A percentile compares a stretch with the other conserved stretches of the same genome.
Evolutionary conservation across 2,888 invertebrate species (phyloP).

Genomic region (Nomada fucata): DNA sequence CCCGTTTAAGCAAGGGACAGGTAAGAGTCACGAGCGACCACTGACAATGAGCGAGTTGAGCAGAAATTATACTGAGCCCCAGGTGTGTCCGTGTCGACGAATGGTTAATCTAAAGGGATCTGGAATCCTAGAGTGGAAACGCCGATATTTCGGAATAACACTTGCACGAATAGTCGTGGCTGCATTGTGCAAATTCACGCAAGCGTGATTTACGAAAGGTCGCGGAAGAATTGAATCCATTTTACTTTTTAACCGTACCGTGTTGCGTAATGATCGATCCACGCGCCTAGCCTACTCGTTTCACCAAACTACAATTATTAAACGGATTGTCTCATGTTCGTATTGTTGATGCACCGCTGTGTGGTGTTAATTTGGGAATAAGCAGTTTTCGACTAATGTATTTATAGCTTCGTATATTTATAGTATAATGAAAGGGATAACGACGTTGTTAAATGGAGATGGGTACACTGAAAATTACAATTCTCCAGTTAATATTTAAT

Average conservation of each 20-base stretch:
- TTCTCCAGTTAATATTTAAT: no score
- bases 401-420: no score
- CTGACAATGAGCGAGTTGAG: background rate
- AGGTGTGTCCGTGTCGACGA: background rate
- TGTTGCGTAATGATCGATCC: slow-evolving; percentile 9
- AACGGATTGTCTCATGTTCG: background rate
- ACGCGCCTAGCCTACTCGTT: background rate
- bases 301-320: no score
- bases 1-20: slow-evolving; percentile 29
- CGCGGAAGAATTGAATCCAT: slow-evolving; percentile 23
- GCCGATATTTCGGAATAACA: slow-evolving; percentile 26
- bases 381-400: no score
- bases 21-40: slow-evolving; percentile 33
- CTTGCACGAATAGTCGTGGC: slow-evolving; percentile 12
- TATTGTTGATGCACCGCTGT: background rate
- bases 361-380: no score
- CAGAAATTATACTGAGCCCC: background rate
- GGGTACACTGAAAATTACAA: no score
- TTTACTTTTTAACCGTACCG: background rate
- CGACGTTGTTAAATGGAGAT: no score
- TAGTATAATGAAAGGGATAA: no score
- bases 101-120: slow-evolving; percentile 11
- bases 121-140: slow-evolving; percentile 6
- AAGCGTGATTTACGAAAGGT: slow-evolving; percentile 45
- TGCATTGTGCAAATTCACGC: slow-evolving; percentile 20